These are phyloP conservation scores for Phrynosoma blainvillii DNA, from an alignment of 2,113 vertebrate genomes.

Conservation along the genomic window DNA sequence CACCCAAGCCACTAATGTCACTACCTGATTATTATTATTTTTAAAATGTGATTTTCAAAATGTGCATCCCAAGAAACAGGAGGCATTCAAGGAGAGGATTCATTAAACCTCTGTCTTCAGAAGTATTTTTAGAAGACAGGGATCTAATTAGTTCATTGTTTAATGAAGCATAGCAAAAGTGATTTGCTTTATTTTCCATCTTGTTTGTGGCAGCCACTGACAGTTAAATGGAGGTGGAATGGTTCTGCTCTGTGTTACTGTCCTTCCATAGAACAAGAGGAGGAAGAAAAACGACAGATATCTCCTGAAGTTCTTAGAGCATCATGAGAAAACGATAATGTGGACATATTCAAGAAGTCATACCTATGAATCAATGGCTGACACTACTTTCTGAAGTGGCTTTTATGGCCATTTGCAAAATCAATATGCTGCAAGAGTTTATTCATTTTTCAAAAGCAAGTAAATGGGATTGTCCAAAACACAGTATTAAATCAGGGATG, in stretches of 20 bases:
- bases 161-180: constrained; percentile 65
- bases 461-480: background rate
- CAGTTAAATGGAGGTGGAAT: constrained; percentile 32
- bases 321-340: background rate
- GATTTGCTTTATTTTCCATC: constrained; percentile 44
- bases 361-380: background rate
- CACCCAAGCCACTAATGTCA: background rate
- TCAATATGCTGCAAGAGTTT: too few species aligned
- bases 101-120: constrained; percentile 12
- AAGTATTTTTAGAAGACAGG: constrained; percentile 51
- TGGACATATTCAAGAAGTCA: background rate
- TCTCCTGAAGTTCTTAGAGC: constrained; percentile 10
- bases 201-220: constrained; percentile 46
- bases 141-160: constrained; percentile 66
- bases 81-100: background rate
- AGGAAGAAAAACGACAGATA: constrained; percentile 22
- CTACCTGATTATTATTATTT: background rate
- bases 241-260: constrained; percentile 39
- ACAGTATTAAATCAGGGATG: background rate
- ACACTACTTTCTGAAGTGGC: background rate
- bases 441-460: background rate
- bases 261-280: constrained; percentile 28
- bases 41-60: background rate
- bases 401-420: background rate
- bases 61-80: background rate